phyloP scores from a whole-genome alignment of 2,888 invertebrate genomes.

The Phania funesta region DNA sequence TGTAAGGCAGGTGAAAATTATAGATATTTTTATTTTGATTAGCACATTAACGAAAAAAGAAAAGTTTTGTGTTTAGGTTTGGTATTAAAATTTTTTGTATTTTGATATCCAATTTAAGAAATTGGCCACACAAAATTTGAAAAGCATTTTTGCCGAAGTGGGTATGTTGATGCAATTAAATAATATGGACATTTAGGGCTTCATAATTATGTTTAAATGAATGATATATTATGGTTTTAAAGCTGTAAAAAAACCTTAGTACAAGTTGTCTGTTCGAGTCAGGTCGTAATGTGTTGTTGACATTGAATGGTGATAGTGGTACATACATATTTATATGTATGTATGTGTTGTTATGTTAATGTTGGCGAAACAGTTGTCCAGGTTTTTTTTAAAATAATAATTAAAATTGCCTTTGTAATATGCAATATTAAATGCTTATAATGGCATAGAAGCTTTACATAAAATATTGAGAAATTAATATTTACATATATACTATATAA shows the following conservation, averaged over 20 bases:
- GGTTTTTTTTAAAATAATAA: not conserved
- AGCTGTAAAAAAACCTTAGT: not conserved
- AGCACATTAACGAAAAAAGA: conserved; percentile 14
- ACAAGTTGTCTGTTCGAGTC: not conserved
- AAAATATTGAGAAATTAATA: not conserved
- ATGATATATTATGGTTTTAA: not conserved
- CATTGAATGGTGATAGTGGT: not conserved
- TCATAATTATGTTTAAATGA: not conserved
- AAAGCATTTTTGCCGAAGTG: not conserved
- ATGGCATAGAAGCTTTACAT: conserved; percentile 12
- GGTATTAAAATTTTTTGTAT: not conserved
- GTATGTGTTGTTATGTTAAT: conserved; percentile 1
- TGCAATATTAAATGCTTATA: not conserved
- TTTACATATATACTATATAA: not conserved
- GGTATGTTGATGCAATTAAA: not conserved
- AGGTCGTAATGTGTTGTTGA: not conserved
- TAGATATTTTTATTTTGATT: conserved; percentile 31
- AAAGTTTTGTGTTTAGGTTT: conserved; percentile 7
- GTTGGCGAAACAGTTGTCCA: conserved; percentile 13
- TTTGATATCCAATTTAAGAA: conserved; percentile 18
- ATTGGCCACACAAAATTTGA: conserved; percentile 25
- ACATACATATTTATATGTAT: not conserved
- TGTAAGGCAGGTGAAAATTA: conserved; percentile 44
- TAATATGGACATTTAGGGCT: not conserved
- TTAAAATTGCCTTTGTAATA: not conserved